Base-by-base conservation (phyloP, 1,140 invertebrate species). In the Sipha flava region DNA sequence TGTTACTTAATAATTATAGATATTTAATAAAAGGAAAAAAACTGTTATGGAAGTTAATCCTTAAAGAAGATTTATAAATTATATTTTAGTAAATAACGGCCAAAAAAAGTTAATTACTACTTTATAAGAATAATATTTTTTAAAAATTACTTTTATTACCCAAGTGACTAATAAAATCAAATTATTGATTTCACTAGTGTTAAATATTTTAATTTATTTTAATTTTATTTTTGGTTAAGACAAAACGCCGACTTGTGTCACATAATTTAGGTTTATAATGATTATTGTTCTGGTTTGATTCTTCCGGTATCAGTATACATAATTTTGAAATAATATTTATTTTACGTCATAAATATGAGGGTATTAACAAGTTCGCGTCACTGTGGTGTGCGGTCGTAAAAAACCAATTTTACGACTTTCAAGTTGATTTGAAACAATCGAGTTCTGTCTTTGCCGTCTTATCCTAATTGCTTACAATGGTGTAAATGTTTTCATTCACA, bases 401-500 rank as follows among this genome's bases (percentile, higher is more conserved):
- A 66, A 75, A 52, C 3, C 45, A 54, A 75, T 75, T 75, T 75
- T 75, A 75, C 47, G 70, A 75, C 70, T 54, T 52, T 37, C 29
- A 34, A 54, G 54, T 34, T 21, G 47, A 54, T 75, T 31, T 7
- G 31, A 75, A 75, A 75, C 70, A 75, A 52, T 75, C 12, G 47
- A 54, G 29, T 75, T 52, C 16, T 31, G 47, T 75, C 31, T 73
- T n/a, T 54, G 26, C 16, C 18, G 29, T 31, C 47, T 54, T 70
- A n/a, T 70, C 10, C 66, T 70, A 70, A 70, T 70, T 70, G 66
- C 66, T 70, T 47, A 47, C 26, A 10, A 70, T 29, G 7, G 43
- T 29, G 66, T 70, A 70, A 70, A 70, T 23, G 66, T 70, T 47
- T 70, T 70, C 66, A 70, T 70, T 70, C 66, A 47, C 40, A 70